phyloP scores from a whole-genome alignment of 2,113 vertebrate species.

The Poeciliopsis prolifica region DNA sequence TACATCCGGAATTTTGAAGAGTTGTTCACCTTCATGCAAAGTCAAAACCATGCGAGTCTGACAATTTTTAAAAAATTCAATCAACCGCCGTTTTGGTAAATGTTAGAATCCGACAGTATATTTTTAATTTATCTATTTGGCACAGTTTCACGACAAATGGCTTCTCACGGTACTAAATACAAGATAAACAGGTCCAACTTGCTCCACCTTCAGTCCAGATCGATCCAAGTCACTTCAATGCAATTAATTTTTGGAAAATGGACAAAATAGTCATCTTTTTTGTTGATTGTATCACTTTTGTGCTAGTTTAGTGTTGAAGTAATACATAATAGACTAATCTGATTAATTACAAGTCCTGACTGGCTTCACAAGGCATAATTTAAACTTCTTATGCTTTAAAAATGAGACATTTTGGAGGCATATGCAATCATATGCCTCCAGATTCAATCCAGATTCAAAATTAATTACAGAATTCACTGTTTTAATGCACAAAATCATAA shows the following conservation, averaged over 20 bases:
- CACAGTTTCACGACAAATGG: not conserved
- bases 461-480: too few relatives aligned
- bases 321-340: not conserved
- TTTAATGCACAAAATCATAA: too few relatives aligned
- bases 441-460: too few relatives aligned
- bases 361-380: too few relatives aligned
- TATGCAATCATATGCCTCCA: too few relatives aligned
- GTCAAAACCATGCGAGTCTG: not conserved
- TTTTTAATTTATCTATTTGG: not conserved
- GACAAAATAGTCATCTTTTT: not conserved
- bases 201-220: not conserved
- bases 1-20: too few relatives aligned
- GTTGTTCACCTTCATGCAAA: not conserved
- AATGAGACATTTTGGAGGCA: too few relatives aligned
- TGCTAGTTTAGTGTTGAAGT: not conserved
- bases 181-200: not conserved
- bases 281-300: not conserved
- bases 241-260: not conserved
- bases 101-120: not conserved
- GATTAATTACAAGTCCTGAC: too few relatives aligned
- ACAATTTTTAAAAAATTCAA: not conserved
- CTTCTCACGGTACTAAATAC: not conserved
- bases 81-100: not conserved
- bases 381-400: too few relatives aligned
- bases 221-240: not conserved